phyloP scores from a whole-genome alignment of 2,113 vertebrate genomes.

The Synchiropus splendidus region DNA sequence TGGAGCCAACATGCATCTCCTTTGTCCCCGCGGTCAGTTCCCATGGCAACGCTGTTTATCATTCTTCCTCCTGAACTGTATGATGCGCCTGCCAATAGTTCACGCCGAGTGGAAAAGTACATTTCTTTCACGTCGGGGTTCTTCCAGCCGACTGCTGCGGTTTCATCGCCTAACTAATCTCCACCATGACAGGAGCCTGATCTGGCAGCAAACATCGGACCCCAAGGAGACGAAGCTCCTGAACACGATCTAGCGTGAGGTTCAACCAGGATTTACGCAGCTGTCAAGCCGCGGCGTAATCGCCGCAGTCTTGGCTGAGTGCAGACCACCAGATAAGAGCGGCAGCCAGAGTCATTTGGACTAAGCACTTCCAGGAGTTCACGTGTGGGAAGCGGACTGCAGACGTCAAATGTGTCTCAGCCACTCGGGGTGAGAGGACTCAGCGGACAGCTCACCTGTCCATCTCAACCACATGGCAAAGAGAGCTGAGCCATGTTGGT shows the following conservation, averaged over 20 bases:
- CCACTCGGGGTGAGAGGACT: slow-evolving; percentile 39
- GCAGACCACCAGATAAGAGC: slow-evolving; percentile 26
- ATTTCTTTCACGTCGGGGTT: too few relatives aligned
- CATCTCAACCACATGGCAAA: not conserved
- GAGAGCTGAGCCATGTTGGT: too few relatives aligned
- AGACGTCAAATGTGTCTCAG: slow-evolving; percentile 23
- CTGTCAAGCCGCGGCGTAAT: slow-evolving; percentile 20
- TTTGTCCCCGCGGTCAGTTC: slow-evolving; percentile 55
- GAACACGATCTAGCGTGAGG: slow-evolving; percentile 15
- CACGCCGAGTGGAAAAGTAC: slow-evolving; percentile 9
- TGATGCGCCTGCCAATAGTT: slow-evolving; percentile 12
- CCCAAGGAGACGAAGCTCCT: slow-evolving; percentile 8
- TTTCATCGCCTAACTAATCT: not conserved
- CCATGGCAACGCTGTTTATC: slow-evolving; percentile 63
- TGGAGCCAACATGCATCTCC: slow-evolving; percentile 44
- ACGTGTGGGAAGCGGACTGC: slow-evolving; percentile 34
- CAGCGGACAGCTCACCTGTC: slow-evolving; percentile 36
- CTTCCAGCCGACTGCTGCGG: too few relatives aligned
- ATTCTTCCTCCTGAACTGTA: slow-evolving; percentile 26
- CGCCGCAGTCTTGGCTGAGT: slow-evolving; percentile 4
- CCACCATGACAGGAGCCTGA: not conserved
- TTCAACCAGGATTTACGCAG: slow-evolving; percentile 5
- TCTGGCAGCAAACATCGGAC: slow-evolving; percentile 1
- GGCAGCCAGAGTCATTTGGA: slow-evolving; percentile 33
- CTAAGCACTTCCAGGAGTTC: slow-evolving; percentile 35